Conservation (phyloP, 2,888 invertebrate genomes). For the Ypsolopha sequella region DNA sequence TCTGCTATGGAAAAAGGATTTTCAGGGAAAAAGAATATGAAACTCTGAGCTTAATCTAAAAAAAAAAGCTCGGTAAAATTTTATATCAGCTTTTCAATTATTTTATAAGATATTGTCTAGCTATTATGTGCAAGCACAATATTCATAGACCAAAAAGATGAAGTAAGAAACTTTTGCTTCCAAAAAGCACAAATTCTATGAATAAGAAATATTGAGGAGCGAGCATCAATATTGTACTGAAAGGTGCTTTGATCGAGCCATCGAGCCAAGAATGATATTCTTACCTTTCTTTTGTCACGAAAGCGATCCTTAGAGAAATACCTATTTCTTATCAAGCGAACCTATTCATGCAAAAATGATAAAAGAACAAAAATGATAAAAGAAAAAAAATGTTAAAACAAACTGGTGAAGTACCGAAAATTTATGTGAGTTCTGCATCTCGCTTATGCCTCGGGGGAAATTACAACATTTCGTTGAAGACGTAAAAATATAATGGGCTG, state of each 20-base stretch:
- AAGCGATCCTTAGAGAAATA: conserved; percentile 5
- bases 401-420: background rate
- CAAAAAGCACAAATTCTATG: too few species aligned
- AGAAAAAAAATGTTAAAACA: conserved; percentile 3
- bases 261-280: too few species aligned
- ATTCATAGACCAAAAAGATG: too few species aligned
- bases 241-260: too few species aligned
- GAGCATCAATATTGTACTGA: too few species aligned
- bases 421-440: conserved; percentile 5
- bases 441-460: conserved; percentile 6
- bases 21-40: background rate
- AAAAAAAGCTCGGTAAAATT: too few species aligned
- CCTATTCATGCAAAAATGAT: conserved; percentile 1
- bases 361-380: conserved; percentile 2
- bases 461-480: conserved; percentile 5
- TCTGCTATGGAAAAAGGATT: background rate
- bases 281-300: background rate
- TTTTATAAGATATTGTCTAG: too few species aligned
- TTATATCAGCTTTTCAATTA: too few species aligned
- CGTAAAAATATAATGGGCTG: conserved; percentile 4
- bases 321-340: background rate
- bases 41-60: too few species aligned
- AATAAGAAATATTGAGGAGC: too few species aligned
- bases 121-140: too few species aligned
- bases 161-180: too few species aligned